A percentile compares a stretch with the other conserved stretches of the same genome.
phyloP scores from a whole-genome alignment of 92 coral and sea anemone species.

The Siderastrea radians region DNA sequence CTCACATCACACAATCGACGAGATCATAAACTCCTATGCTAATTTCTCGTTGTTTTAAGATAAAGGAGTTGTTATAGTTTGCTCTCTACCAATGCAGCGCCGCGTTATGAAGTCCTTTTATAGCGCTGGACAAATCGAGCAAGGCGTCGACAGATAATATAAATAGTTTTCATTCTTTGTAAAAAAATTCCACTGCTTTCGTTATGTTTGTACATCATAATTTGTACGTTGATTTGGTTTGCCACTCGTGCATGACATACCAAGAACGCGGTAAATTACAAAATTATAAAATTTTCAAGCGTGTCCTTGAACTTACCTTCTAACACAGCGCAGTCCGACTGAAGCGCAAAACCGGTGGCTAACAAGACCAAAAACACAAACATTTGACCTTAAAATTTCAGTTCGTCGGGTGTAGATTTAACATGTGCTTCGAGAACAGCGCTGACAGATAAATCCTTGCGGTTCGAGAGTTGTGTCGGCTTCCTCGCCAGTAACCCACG shows the following conservation, averaged over 20 bases:
- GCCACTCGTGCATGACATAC: neutral
- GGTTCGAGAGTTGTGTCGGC: neutral
- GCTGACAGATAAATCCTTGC: neutral
- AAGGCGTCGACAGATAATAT: too few species aligned
- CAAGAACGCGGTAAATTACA: neutral
- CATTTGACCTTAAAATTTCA: conserved; percentile 5
- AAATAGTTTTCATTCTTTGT: neutral
- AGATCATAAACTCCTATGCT: neutral
- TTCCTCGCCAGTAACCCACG: neutral
- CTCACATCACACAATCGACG: neutral
- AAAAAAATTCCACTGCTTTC: neutral
- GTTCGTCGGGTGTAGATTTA: neutral
- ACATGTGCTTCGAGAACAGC: neutral
- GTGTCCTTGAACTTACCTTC: neutral
- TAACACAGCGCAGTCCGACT: neutral
- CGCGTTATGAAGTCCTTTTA: neutral
- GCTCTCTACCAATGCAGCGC: neutral
- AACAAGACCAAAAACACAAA: conserved; percentile 22
- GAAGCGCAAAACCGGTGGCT: neutral
- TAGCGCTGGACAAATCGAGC: too few species aligned
- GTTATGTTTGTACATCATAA: too few species aligned
- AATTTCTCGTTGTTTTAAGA: neutral
- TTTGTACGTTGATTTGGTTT: too few species aligned
- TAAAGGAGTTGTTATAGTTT: neutral
- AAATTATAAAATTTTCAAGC: neutral